Percentiles rank a stretch among this genome's conserved stretches.
Evolutionary conservation across 2,888 invertebrate species (phyloP).

Genomic region (Microchrysa polita): DNA sequence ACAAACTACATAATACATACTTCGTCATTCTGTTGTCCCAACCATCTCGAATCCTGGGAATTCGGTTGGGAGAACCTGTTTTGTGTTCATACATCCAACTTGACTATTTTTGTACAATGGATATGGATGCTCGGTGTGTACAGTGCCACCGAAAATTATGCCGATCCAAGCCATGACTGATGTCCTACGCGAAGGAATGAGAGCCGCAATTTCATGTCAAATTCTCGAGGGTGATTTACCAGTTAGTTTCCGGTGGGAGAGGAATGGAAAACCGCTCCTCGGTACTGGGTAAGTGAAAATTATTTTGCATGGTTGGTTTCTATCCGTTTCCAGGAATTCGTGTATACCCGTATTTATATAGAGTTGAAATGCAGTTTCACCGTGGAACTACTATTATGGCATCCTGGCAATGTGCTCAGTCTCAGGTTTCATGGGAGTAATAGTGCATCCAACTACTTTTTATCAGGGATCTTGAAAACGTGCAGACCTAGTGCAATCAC

Average conservation of each 20-base stretch:
- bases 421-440: neutral
- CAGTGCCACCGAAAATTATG: slow-evolving; percentile 86
- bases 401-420: neutral
- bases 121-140: slow-evolving; percentile 34
- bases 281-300: slow-evolving; percentile 67
- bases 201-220: slow-evolving; percentile 90
- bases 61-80: neutral
- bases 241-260: slow-evolving; percentile 90
- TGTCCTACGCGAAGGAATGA: slow-evolving; percentile 82
- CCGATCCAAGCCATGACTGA: slow-evolving; percentile 85
- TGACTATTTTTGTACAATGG: slow-evolving; percentile 44
- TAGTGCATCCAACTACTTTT: neutral
- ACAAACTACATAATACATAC: no score
- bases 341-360: neutral
- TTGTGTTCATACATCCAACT: slow-evolving; percentile 33
- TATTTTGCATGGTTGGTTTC: slow-evolving; percentile 42
- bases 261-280: slow-evolving; percentile 82
- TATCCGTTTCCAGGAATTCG: slow-evolving; percentile 25
- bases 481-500: no score
- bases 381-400: neutral
- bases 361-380: neutral
- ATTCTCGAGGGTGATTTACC: slow-evolving; percentile 93
- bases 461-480: neutral
- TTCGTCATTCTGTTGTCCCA: neutral
- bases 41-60: neutral